Conservation (phyloP, 2,888 invertebrate species). For the Pheosia tremula region DNA sequence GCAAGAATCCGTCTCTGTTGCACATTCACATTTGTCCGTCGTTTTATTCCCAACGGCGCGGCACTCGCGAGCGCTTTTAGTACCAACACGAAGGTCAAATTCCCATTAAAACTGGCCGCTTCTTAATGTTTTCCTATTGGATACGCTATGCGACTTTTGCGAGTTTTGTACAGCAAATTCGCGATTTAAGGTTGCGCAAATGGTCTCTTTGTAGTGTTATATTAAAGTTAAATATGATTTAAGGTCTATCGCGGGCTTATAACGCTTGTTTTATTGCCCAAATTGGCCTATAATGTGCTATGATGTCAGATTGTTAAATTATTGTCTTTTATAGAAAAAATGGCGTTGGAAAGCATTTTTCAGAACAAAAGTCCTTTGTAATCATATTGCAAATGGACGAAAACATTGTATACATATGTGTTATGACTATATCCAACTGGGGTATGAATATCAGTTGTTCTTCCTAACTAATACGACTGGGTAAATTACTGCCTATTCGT, state of each 20-base stretch:
- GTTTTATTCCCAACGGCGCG: constrained; percentile 15
- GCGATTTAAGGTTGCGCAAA: background rate
- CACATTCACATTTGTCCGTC: constrained; percentile 9
- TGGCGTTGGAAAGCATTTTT: too few species aligned
- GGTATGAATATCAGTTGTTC: background rate
- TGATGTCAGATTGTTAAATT: background rate
- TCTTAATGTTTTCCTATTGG: constrained; percentile 27
- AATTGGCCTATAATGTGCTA: background rate
- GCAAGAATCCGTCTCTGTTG: constrained; percentile 17
- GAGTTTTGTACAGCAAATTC: background rate
- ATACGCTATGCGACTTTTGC: constrained; percentile 17
- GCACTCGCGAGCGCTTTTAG: constrained; percentile 9
- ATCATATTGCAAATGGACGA: too few species aligned
- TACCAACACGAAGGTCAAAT: constrained; percentile 22
- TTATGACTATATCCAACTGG: background rate
- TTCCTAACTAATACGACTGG: background rate
- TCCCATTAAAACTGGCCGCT: constrained; percentile 24
- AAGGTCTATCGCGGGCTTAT: background rate
- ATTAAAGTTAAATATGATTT: background rate
- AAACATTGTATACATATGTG: too few species aligned
- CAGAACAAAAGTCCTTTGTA: too few species aligned
- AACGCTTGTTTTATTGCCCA: background rate
- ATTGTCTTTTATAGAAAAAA: background rate
- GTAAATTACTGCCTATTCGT: background rate
- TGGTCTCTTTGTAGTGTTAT: background rate